A percentile compares a stretch with the other conserved stretches of the same genome.
These are phyloP conservation scores for Archaeoteleia sp. DNA, from an alignment of 2,888 invertebrate genomes.

Conservation along the genomic window DNA sequence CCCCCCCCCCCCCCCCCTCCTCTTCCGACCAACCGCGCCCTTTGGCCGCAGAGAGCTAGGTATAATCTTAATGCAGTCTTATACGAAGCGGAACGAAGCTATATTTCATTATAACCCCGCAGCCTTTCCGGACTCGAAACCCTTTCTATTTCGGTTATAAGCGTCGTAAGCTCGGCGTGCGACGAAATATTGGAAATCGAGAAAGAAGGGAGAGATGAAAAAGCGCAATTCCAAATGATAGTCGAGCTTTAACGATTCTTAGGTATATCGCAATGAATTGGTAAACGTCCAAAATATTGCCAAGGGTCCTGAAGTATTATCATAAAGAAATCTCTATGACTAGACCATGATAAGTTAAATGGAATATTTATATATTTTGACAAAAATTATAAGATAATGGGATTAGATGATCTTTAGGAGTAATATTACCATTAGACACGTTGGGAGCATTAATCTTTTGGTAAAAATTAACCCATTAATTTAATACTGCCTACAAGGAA, in stretches of 20 bases:
- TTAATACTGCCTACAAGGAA: too few relatives aligned
- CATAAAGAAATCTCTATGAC: too few relatives aligned
- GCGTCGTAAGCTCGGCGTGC: slow-evolving; percentile 54
- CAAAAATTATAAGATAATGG: too few relatives aligned
- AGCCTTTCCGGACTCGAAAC: slow-evolving; percentile 71
- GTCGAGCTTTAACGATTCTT: slow-evolving; percentile 18
- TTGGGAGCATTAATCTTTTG: too few relatives aligned
- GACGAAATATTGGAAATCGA: slow-evolving; percentile 64
- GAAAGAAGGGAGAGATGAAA: slow-evolving; percentile 25
- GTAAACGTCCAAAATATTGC: too few relatives aligned
- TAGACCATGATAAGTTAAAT: too few relatives aligned
- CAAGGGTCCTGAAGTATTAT: too few relatives aligned
- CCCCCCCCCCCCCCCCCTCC: slow-evolving; percentile 9
- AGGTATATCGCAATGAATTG: too few relatives aligned
- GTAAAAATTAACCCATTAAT: too few relatives aligned
- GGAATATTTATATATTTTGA: too few relatives aligned
- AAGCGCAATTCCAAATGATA: slow-evolving; percentile 45
- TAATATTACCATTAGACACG: too few relatives aligned
- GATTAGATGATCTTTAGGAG: too few relatives aligned
- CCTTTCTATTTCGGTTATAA: slow-evolving; percentile 71
- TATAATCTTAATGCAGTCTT: slow-evolving; percentile 76
- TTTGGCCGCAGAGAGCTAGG: slow-evolving; percentile 65
- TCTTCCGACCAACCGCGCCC: slow-evolving; percentile 49
- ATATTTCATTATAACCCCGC: slow-evolving; percentile 75
- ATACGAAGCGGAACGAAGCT: slow-evolving; percentile 73